Evolutionary conservation across 2,888 invertebrate species (phyloP).

Genomic region (Ophion ellenae): DNA sequence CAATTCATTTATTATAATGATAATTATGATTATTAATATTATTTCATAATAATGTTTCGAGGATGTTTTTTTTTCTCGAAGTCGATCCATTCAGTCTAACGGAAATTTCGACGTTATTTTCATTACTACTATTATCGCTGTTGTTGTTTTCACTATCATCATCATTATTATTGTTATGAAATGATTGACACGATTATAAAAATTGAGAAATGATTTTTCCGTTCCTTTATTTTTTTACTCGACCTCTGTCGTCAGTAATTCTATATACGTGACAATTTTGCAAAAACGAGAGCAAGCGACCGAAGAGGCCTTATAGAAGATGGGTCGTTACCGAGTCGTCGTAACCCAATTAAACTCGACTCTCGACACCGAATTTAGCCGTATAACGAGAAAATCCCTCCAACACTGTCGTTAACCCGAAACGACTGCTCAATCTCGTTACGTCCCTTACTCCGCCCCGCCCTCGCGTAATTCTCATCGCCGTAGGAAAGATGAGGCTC

Average conservation of each 20-base stretch:
- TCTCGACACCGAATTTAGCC: slow-evolving; percentile 51
- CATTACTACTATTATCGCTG: no score
- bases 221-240: neutral
- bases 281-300: neutral
- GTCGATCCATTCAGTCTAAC: no score
- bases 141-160: neutral
- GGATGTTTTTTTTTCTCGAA: no score
- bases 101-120: no score
- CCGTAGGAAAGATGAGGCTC: neutral
- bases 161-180: neutral
- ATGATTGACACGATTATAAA: neutral
- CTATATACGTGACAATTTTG: neutral
- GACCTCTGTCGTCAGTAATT: neutral
- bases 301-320: slow-evolving; percentile 14
- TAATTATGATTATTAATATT: no score
- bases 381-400: slow-evolving; percentile 59
- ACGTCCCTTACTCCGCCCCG: neutral
- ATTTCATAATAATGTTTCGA: no score
- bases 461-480: slow-evolving; percentile 15
- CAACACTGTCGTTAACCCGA: slow-evolving; percentile 48
- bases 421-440: slow-evolving; percentile 49
- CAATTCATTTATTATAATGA: no score
- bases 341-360: slow-evolving; percentile 56
- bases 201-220: neutral
- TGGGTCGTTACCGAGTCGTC: slow-evolving; percentile 43